Base-by-base conservation (phyloP, 1,140 invertebrate genomes). In the Aricia agestis region DNA sequence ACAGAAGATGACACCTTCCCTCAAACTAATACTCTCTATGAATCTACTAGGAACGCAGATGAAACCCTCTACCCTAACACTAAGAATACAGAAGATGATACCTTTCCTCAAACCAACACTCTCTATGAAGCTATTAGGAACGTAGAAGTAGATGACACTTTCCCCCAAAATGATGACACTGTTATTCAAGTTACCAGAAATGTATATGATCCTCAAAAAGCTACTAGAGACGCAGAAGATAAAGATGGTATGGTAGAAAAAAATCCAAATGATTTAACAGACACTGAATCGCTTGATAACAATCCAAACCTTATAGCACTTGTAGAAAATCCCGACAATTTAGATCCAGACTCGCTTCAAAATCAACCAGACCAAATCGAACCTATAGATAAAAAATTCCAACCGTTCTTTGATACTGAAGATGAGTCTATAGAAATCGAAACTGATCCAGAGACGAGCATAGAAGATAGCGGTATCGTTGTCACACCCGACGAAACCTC, bases 401-500 rank as follows among this genome's bases (percentile, higher is more conserved):
- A 72, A 66, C 73, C 75, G 13, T 77, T 77, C 61, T 77, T 77
- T 42, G 75, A 75, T 74, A 76, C 69, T 45, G 72, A 78, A 31
- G 71, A 77, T 7, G 71, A 76, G 67, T 71, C 72, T 32, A 65
- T 75, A n/a, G 70, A 78, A 66, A 71, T 76, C 17, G 68, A 79
- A 66, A 72, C 73, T 18, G 71, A 81, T 52, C 72, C 73, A 11
- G 79, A 81, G 69, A 76, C 77, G 7, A 80, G 72, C 41, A 77
- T 78, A 11, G 79, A 80, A 68, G 76, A 80, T 31, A 77, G 75
- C 61, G 76, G 67, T 57, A 58, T 77, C 32, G n/a, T 77, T 59
- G 74, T 78, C 9, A 76, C 79, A 67, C 76, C 79, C 6, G 74
- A 74, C 57, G 70, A 79, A 69, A 66, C 67, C 31, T 32, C 63